A percentile compares a stretch with the other conserved stretches of the same genome.
These are phyloP conservation scores for Atrichornis clamosus DNA, from an alignment of 2,113 vertebrate genomes.

Conservation along the genomic window DNA sequence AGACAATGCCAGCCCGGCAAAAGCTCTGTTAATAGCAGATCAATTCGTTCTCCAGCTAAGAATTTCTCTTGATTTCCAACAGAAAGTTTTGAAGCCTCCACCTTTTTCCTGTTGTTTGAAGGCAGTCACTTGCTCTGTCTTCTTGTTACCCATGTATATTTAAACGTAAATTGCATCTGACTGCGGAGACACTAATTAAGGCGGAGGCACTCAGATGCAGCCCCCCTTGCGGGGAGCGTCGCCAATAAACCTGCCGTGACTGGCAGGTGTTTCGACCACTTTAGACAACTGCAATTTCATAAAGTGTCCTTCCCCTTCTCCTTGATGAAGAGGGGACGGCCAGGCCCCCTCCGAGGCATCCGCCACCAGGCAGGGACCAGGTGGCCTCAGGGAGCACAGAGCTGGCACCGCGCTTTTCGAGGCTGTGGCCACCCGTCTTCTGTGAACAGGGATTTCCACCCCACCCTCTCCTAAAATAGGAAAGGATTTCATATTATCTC, in stretches of 20 bases:
- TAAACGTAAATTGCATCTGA: constrained; percentile 73
- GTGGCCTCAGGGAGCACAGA: rapidly evolving
- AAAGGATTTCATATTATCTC: background rate
- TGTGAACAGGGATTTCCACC: background rate
- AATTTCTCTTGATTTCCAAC: background rate
- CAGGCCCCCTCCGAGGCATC: background rate
- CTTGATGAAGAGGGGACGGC: background rate
- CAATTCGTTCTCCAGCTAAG: background rate
- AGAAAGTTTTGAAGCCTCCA: constrained; percentile 36
- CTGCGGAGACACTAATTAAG: constrained; percentile 69
- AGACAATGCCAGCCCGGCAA: rapidly evolving
- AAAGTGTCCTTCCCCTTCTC: constrained; percentile 26
- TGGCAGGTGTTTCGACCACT: constrained; percentile 64
- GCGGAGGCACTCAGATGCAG: constrained; percentile 61
- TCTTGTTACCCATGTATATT: constrained; percentile 54
- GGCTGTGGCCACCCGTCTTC: background rate
- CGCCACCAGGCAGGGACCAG: background rate
- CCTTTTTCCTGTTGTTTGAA: constrained; percentile 45
- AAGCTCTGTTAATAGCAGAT: background rate
- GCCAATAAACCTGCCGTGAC: constrained; percentile 60
- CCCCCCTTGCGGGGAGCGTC: constrained; percentile 37
- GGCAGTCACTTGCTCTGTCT: constrained; percentile 56
- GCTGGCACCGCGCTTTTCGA: background rate
- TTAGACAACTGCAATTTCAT: constrained; percentile 55
- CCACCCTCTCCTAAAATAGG: background rate